Percentiles rank a stretch among this genome's conserved stretches.
phyloP scores from a whole-genome alignment of 2,888 invertebrate species.

The Elmis aenea region DNA sequence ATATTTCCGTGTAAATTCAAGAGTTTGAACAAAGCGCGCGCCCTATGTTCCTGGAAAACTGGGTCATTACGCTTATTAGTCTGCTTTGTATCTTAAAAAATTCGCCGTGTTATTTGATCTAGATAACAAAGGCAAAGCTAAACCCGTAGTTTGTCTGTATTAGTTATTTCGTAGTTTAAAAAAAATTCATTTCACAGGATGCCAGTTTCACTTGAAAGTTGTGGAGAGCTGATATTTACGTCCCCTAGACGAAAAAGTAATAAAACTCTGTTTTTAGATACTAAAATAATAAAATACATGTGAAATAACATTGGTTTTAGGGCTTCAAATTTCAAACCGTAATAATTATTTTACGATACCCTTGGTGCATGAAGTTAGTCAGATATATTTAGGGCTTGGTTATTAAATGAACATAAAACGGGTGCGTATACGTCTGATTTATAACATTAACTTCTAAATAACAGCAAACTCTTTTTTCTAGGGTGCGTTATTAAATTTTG shows the following conservation, averaged over 20 bases:
- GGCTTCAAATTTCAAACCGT: constrained; percentile 11
- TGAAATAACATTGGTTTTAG: constrained; percentile 18
- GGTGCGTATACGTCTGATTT: constrained; percentile 25
- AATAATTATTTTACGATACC: constrained; percentile 15
- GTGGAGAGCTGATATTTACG: constrained; percentile 6
- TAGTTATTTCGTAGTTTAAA: no score
- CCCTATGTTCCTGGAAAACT: constrained; percentile 3
- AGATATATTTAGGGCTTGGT: constrained; percentile 18
- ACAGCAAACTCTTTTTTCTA: constrained; percentile 2
- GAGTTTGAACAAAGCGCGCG: constrained; percentile 1
- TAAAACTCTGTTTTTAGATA: constrained; percentile 5
- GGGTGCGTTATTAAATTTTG: constrained; percentile 13
- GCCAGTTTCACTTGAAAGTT: background rate
- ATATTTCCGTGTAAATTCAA: constrained; percentile 3
- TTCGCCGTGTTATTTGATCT: no score
- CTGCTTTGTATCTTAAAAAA: no score
- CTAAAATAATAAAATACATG: constrained; percentile 16
- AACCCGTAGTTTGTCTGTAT: no score
- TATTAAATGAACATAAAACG: constrained; percentile 29
- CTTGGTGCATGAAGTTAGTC: constrained; percentile 14
- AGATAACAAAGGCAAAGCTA: no score
- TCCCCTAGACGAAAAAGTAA: constrained; percentile 10
- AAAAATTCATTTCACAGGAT: no score
- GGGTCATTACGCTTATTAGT: constrained; percentile 6
- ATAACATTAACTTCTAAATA: constrained; percentile 21